Evolutionary conservation across 1,140 invertebrate genomes (phyloP).

Genomic region (Drosophila persimilis): DNA sequence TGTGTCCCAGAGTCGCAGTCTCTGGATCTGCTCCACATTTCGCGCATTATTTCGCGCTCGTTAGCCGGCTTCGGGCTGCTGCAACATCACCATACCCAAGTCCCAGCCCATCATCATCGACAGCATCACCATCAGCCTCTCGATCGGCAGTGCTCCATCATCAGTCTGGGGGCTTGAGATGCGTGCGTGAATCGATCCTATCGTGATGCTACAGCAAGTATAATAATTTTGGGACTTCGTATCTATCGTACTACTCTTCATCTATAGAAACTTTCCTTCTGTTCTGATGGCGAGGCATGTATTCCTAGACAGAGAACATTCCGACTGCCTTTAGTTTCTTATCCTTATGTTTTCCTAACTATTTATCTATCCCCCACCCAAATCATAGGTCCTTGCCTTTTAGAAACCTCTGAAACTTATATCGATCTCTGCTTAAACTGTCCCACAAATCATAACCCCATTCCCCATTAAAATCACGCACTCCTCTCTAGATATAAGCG

Average conservation of each 20-base stretch:
- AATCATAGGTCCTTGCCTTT: too few relatives aligned
- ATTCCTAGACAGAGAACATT: too few relatives aligned
- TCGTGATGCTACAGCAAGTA: background rate
- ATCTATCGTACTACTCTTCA: too few relatives aligned
- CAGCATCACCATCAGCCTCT: conserved; percentile 21
- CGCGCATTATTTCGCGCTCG: conserved; percentile 78
- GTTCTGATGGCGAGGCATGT: too few relatives aligned
- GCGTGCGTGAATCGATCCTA: conserved; percentile 4
- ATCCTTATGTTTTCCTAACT: too few relatives aligned
- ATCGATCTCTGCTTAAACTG: background rate
- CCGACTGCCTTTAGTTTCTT: too few relatives aligned
- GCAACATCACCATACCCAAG: conserved; percentile 37
- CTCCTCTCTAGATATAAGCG: conserved; percentile 26
- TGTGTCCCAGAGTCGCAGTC: conserved; percentile 2
- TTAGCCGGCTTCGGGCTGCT: conserved; percentile 43
- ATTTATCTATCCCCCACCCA: too few relatives aligned
- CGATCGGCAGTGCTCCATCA: conserved; percentile 21
- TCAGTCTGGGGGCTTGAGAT: conserved; percentile 11
- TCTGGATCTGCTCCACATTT: conserved; percentile 66
- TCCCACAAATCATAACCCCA: too few relatives aligned
- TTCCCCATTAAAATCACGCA: conserved; percentile 13
- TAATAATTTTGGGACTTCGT: too few relatives aligned
- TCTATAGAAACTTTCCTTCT: too few relatives aligned
- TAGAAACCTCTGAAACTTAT: too few relatives aligned
- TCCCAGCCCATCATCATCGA: conserved; percentile 47